Percentiles rank a stretch among this genome's conserved stretches.
Evolutionary conservation across 1,140 invertebrate genomes (phyloP).

Genomic region (Hyposmocoma kahamanoa): DNA sequence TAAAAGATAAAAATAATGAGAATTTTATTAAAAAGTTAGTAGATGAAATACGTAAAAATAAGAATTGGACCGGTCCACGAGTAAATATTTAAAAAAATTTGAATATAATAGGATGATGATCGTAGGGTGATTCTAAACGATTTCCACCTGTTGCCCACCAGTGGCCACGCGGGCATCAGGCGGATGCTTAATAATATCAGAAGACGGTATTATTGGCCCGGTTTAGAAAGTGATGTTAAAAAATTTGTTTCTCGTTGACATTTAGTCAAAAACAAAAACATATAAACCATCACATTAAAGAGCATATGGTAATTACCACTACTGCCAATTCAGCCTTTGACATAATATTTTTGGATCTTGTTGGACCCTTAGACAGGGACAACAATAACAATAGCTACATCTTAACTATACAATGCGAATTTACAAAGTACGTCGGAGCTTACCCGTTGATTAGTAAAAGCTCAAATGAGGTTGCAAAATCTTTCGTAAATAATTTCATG

Average conservation of each 20-base stretch:
- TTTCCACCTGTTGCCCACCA: slow-evolving; percentile 6
- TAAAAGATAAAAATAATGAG: slow-evolving; percentile 16
- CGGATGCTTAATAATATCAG: slow-evolving; percentile 4
- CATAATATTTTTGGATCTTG: not conserved
- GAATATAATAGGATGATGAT: not conserved
- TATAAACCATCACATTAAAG: slow-evolving; percentile 4
- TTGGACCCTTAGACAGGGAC: slow-evolving; percentile 3
- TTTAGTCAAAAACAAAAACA: slow-evolving; percentile 5
- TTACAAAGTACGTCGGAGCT: slow-evolving; percentile 1
- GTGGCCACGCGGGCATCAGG: slow-evolving; percentile 4
- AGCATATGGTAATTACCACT: slow-evolving; percentile 4
- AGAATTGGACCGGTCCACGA: slow-evolving; percentile 10
- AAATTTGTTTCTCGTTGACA: not conserved
- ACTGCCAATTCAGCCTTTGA: not conserved
- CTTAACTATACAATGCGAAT: slow-evolving; percentile 1
- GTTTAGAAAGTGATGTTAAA: not conserved
- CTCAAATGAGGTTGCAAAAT: not conserved
- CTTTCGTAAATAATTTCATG: not conserved
- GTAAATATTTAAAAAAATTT: slow-evolving; percentile 6
- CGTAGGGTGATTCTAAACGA: slow-evolving; percentile 1
- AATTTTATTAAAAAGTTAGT: slow-evolving; percentile 12
- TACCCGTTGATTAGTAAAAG: not conserved
- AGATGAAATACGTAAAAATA: slow-evolving; percentile 6
- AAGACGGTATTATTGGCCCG: slow-evolving; percentile 4
- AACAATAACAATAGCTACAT: slow-evolving; percentile 1